Evolutionary conservation across 2,113 vertebrate genomes (phyloP).

Genomic region (Corythaixoides concolor): DNA sequence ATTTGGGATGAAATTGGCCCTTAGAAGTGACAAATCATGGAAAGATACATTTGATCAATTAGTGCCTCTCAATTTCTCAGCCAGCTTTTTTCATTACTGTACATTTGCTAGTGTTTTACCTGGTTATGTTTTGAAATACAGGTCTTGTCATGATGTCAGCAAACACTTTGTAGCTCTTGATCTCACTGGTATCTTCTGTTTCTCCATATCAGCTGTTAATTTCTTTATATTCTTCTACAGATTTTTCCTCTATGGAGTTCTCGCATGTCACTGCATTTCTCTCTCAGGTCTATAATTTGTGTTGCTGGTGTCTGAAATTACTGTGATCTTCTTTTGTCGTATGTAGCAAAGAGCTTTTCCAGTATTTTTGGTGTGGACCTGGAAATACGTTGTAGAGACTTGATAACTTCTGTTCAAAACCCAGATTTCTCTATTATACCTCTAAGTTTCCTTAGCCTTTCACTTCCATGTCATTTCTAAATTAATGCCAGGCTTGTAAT

Average conservation of each 20-base stretch:
- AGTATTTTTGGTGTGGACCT: neutral
- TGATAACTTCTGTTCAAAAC: neutral
- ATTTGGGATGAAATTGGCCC: neutral
- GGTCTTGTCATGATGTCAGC: neutral
- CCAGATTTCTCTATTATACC: neutral
- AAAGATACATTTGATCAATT: neutral
- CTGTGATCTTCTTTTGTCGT: neutral
- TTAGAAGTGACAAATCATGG: neutral
- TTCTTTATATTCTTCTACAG: neutral
- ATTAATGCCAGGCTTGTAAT: neutral
- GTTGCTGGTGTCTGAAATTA: neutral
- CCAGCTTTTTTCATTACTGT: neutral
- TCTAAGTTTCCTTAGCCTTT: neutral
- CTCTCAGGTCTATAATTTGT: neutral
- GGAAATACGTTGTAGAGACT: neutral
- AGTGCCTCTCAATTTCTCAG: neutral
- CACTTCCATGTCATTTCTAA: neutral
- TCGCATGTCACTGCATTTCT: neutral
- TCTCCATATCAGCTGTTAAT: neutral
- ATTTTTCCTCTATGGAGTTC: neutral
- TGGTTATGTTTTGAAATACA: neutral
- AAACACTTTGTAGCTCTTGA: neutral
- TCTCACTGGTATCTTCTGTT: neutral
- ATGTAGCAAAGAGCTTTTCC: neutral
- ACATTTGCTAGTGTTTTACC: neutral